Evolutionary conservation across 2,888 invertebrate species (phyloP), one percentile per base, ranked within the genome.

Genomic region (Penaeus monodon): DNA sequence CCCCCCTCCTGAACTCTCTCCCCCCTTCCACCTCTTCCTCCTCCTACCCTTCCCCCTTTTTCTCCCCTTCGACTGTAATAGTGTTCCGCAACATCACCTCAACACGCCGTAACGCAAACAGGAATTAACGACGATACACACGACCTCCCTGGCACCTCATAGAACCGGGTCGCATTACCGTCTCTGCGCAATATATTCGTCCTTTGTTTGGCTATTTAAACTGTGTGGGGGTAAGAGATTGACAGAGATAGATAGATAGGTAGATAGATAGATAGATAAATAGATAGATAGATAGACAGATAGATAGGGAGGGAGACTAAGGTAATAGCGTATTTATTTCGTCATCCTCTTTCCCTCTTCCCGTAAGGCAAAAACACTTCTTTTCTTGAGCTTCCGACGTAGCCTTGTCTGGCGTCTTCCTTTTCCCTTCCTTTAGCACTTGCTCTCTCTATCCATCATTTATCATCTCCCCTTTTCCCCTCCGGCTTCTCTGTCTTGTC

Each of bases 91-190:
- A 76, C 49, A 76, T 76, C 20, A 44, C 44, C 44, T 17, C 44
- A 76, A 76, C 27, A 20, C 44, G 20, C 76, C 76, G 76, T 76
- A 76, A 76, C 76, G 49, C 76, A 76, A 76, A 76, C 76, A 76
- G 22, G 76, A 76, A 44, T 76, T 76, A 76, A 76, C 76, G 49
- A 57, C 76, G 76, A n/a, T 76, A 76, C 76, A 76, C 76, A 49
- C 38, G n/a, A 38, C 38, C 57, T 38, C 76, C 27, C 38, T 24
- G 49, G 76, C 76, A 44, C 57, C 57, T 76, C 76, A 49, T 76
- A 38, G 24, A n/a, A n/a, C 76, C 76, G 76, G 49, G 76, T 76
- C 76, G 57, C 76, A 6, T 49, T 76, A 76, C 76, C 44, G 44
- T 49, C 49, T 7, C 76, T 14, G 17, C 57, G 57, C 29, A 73